Conservation (phyloP, 1,140 invertebrate species). For the Hormaphis cornu region DNA sequence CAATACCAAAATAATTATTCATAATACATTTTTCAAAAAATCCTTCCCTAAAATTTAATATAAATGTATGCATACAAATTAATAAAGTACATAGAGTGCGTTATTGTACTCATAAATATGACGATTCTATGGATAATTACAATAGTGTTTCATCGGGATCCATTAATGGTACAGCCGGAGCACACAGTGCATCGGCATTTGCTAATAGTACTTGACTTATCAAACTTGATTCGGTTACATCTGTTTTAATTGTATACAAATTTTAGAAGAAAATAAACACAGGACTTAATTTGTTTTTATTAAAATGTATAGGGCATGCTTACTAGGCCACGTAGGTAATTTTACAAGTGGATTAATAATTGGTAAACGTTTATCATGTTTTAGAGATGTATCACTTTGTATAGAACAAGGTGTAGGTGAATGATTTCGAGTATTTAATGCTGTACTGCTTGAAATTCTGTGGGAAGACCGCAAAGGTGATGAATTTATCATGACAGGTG, state of each 20-base stretch:
- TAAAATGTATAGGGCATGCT: constrained; percentile 42
- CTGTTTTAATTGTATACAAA: constrained; percentile 40
- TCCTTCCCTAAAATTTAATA: constrained; percentile 57
- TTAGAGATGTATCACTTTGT: constrained; percentile 32
- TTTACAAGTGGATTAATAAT: constrained; percentile 83
- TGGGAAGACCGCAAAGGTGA: constrained; percentile 37
- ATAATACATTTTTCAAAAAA: constrained; percentile 93
- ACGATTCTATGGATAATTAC: constrained; percentile 43
- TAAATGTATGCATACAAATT: constrained; percentile 16
- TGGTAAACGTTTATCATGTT: constrained; percentile 61
- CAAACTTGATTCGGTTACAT: constrained; percentile 59
- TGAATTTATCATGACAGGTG: constrained; percentile 39
- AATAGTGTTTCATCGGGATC: constrained; percentile 80
- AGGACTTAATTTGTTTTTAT: background rate
- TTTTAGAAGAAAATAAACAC: background rate
- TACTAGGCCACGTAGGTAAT: constrained; percentile 78
- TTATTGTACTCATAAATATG: background rate
- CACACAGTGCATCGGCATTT: constrained; percentile 92
- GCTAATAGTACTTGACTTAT: constrained; percentile 86
- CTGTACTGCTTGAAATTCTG: constrained; percentile 36
- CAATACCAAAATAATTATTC: constrained; percentile 99
- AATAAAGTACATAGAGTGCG: constrained; percentile 28
- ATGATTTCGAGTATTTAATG: constrained; percentile 25
- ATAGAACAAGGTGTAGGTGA: constrained; percentile 32
- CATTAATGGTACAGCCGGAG: constrained; percentile 85